Evolutionary conservation across 2,888 invertebrate genomes (phyloP), one percentile per base, ranked within the genome.

Genomic region (Tridacna crocea): DNA sequence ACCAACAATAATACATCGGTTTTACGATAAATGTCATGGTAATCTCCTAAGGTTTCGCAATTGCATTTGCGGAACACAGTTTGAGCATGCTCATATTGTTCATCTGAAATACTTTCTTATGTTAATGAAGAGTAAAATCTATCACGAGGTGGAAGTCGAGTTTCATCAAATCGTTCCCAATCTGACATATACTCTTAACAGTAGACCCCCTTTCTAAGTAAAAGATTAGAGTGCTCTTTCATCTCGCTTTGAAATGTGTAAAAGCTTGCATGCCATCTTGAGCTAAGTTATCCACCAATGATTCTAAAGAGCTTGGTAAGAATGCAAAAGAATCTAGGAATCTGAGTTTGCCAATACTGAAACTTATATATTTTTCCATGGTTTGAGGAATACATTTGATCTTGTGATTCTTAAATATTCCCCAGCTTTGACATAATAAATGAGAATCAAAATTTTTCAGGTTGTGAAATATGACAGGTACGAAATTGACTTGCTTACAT

Each of bases 191-290:
- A 87, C 70, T 80, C 76, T 73, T 87, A 87, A 15, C 80, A 77
- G 51, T 85, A 87, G 26, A 83, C 76, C n/a, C 84, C 84, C 75
- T 84, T 83, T 72, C 78, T 74, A 19, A 83, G 26, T 19, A 83
- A 15, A 19, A 79, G 26, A 19, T 58, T 27, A n/a, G 77, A 51
- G 36, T 83, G 55, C 26, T 83, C 55, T 72, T 46, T 26, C 55
- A 76, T 76, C 80, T 80, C 75, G 60, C 48, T 77, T 65, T 77
- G 63, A 63, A 78, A 72, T 80, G 60, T 51, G 22, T 36, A 47
- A 77, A 80, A 24, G 75, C 10, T 48, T 36, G 47, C n/a, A 72
- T 22, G 19, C 79, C 73, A 36, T 73, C 72, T 75, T 79, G 63
- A 19, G 61, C 46, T 74, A 70, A 61, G 51, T 75, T 80, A 11